Percentiles rank a stretch among this genome's conserved stretches.
phyloP scores from a whole-genome alignment of 2,797 vertebrate genomes.

The Phalloptychus januarius region DNA sequence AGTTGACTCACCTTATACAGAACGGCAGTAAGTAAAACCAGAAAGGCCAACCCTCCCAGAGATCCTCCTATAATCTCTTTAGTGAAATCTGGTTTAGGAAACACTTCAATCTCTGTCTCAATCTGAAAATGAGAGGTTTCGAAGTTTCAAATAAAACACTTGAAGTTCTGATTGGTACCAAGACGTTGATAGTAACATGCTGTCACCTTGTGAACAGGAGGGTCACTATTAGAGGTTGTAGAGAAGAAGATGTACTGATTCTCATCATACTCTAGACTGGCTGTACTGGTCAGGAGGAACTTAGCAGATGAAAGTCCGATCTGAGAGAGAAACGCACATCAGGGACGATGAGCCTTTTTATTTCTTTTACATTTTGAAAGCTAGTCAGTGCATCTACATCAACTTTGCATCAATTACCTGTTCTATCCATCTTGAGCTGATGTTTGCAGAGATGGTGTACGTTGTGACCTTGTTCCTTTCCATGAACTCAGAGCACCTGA shows the following conservation, averaged over 20 bases:
- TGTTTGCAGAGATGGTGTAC: constrained; percentile 76
- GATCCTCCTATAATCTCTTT: constrained; percentile 83
- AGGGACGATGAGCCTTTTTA: not conserved
- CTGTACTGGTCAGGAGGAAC: constrained; percentile 77
- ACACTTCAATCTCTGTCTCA: constrained; percentile 81
- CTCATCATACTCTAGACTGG: constrained; percentile 77
- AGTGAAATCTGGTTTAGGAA: constrained; percentile 70
- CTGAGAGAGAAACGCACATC: constrained; percentile 53
- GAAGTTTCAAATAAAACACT: not conserved
- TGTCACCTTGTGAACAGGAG: constrained; percentile 59
- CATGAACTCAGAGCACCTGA: constrained; percentile 70
- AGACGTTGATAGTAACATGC: not conserved
- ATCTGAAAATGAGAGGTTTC: constrained; percentile 64
- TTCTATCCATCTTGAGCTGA: constrained; percentile 82
- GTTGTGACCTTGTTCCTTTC: constrained; percentile 35
- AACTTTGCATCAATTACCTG: constrained; percentile 65
- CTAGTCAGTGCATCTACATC: not conserved
- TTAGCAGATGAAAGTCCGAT: constrained; percentile 69
- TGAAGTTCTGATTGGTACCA: not conserved
- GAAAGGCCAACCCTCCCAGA: constrained; percentile 79
- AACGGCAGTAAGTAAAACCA: constrained; percentile 75
- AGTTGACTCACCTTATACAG: constrained; percentile 84
- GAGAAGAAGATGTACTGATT: constrained; percentile 73
- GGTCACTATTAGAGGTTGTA: constrained; percentile 51
- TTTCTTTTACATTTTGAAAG: not conserved